Evolutionary conservation across 1,140 invertebrate species (phyloP).

Genomic region (Drosophila bipectinata): DNA sequence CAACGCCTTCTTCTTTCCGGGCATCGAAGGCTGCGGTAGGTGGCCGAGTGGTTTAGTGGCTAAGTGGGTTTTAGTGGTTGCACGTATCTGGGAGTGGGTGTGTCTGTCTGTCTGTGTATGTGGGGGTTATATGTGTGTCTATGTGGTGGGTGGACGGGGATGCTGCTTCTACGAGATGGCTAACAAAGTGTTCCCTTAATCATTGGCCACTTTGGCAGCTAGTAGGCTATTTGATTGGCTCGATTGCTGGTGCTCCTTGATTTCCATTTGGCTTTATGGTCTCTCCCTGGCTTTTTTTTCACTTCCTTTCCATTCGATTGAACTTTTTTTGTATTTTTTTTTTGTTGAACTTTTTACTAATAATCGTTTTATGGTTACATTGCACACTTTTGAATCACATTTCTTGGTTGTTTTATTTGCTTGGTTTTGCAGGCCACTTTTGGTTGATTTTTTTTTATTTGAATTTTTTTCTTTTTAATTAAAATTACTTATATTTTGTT

Average conservation of each 20-base stretch:
- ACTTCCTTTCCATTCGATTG: slow-evolving; percentile 9
- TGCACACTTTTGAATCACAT: slow-evolving; percentile 77
- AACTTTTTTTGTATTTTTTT: slow-evolving; percentile 1
- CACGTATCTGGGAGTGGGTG: slow-evolving; percentile 9
- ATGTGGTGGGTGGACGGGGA: slow-evolving; percentile 24
- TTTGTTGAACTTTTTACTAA: slow-evolving; percentile 21
- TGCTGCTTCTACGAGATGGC: slow-evolving; percentile 63
- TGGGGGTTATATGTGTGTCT: slow-evolving; percentile 11
- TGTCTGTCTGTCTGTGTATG: slow-evolving; percentile 12
- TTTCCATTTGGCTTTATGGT: slow-evolving; percentile 67
- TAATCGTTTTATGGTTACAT: slow-evolving; percentile 62
- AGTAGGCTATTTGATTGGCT: slow-evolving; percentile 64
- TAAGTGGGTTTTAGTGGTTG: slow-evolving; percentile 6
- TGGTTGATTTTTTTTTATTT: slow-evolving; percentile 52
- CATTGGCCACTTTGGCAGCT: slow-evolving; percentile 68
- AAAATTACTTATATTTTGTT: slow-evolving; percentile 22
- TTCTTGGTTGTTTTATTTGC: slow-evolving; percentile 60
- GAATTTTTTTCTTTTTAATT: slow-evolving; percentile 10
- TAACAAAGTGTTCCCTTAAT: slow-evolving; percentile 63
- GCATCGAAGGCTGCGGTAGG: slow-evolving; percentile 41
- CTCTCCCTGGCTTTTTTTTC: slow-evolving; percentile 6
- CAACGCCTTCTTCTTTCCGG: slow-evolving; percentile 50
- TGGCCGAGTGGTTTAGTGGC: slow-evolving; percentile 13
- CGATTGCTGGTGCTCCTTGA: slow-evolving; percentile 41
- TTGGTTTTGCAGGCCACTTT: slow-evolving; percentile 76